A percentile compares a stretch with the other conserved stretches of the same genome.
These are phyloP conservation scores for Drosophila macrospina DNA, from an alignment of 2,888 invertebrate species.

Conservation along the genomic window DNA sequence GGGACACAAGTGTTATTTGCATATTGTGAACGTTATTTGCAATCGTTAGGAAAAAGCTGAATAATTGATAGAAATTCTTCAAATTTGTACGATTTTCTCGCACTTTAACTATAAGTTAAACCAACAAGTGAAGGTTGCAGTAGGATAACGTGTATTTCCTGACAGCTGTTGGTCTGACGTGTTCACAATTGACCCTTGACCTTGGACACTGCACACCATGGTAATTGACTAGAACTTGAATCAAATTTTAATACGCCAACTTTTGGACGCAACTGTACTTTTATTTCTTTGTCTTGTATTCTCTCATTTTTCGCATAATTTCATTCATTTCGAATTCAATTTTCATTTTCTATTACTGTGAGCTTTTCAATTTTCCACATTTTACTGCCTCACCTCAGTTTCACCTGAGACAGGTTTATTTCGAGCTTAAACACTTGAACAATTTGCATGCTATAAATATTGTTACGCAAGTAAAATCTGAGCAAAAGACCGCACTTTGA, in stretches of 20 bases:
- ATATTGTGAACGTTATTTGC: conserved; percentile 10
- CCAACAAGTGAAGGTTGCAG: not conserved
- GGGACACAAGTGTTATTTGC: conserved; percentile 8
- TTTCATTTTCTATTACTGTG: not conserved
- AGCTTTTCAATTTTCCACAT: not conserved
- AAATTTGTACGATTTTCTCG: not conserved
- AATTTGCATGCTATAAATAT: conserved; percentile 45
- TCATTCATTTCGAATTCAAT: not conserved
- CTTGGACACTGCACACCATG: not conserved
- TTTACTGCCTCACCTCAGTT: not conserved
- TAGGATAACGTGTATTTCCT: not conserved
- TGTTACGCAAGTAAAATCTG: conserved; percentile 48
- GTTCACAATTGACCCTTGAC: not conserved
- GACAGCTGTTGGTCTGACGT: conserved; percentile 23
- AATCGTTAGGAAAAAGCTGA: conserved; percentile 17
- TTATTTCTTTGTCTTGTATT: not conserved
- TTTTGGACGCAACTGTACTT: conserved; percentile 48
- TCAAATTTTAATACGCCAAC: not conserved
- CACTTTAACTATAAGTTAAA: not conserved
- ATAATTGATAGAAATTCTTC: conserved; percentile 33
- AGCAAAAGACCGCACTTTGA: conserved; percentile 22
- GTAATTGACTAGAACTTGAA: not conserved
- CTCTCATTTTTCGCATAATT: not conserved
- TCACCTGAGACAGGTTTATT: conserved; percentile 46
- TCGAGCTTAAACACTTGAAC: conserved; percentile 24